Percentiles rank a stretch among this genome's conserved stretches.
Evolutionary conservation across 1,140 invertebrate genomes (phyloP).

Genomic region (Drosophila carrolli): DNA sequence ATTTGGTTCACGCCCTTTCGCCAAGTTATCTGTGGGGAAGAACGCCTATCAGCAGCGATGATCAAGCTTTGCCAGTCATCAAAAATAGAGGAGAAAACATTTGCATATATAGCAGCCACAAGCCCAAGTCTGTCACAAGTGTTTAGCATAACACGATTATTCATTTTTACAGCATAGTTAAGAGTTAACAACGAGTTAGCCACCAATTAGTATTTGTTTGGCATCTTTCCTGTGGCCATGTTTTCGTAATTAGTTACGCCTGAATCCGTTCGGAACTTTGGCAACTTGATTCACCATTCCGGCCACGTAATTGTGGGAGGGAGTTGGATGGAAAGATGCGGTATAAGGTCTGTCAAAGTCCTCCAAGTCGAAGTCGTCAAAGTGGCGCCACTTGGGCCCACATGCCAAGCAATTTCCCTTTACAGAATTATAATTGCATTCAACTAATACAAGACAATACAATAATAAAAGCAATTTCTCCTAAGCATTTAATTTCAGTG

Average conservation of each 20-base stretch:
- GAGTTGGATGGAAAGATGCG: constrained; percentile 4
- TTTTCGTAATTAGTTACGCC: constrained; percentile 48
- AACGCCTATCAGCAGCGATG: constrained; percentile 42
- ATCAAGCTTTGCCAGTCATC: constrained; percentile 41
- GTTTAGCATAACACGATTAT: constrained; percentile 64
- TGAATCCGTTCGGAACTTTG: constrained; percentile 43
- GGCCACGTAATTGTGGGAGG: constrained; percentile 23
- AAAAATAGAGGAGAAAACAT: constrained; percentile 43
- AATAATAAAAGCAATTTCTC: constrained; percentile 62
- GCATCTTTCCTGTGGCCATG: constrained; percentile 37
- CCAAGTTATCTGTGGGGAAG: constrained; percentile 15
- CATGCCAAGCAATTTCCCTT: constrained; percentile 60
- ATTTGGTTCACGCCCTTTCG: constrained; percentile 50
- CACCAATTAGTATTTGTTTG: constrained; percentile 57
- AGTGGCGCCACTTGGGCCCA: constrained; percentile 62
- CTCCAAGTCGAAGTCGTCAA: constrained; percentile 61
- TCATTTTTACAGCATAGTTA: constrained; percentile 65
- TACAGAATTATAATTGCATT: constrained; percentile 48
- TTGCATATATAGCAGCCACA: constrained; percentile 45
- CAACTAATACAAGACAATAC: constrained; percentile 67
- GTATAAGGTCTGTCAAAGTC: constrained; percentile 64
- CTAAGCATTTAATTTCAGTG: constrained; percentile 47
- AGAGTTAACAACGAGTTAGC: constrained; percentile 52
- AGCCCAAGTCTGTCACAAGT: constrained; percentile 48
- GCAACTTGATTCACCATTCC: constrained; percentile 25